phyloP scores from a whole-genome alignment of 2,113 vertebrate genomes.

The Camarhynchus parvulus region DNA sequence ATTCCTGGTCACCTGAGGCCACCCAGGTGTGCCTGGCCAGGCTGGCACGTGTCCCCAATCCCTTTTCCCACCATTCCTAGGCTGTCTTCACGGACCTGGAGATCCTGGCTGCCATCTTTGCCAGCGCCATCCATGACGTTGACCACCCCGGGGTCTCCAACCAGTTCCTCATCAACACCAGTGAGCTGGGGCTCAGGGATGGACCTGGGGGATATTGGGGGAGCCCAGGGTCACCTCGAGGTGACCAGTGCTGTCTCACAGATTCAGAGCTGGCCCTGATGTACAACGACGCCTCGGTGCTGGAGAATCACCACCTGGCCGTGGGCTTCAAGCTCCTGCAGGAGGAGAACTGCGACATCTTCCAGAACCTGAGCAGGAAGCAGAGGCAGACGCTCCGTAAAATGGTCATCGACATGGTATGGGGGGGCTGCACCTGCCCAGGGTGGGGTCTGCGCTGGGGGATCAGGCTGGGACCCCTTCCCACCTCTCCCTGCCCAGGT shows the following conservation, averaged over 20 bases:
- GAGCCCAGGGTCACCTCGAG: accelerated
- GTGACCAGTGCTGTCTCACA: conserved; percentile 4
- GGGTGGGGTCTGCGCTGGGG: background rate
- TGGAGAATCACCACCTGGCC: conserved; percentile 93
- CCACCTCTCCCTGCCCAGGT: conserved; percentile 72
- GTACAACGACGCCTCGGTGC: conserved; percentile 90
- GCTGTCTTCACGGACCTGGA: conserved; percentile 92
- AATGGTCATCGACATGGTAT: conserved; percentile 92
- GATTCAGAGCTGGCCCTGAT: conserved; percentile 92
- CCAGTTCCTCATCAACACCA: conserved; percentile 95
- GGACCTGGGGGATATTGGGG: accelerated
- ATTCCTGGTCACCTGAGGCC: background rate
- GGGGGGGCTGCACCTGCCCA: background rate
- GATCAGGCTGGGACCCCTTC: background rate
- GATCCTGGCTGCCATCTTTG: conserved; percentile 90
- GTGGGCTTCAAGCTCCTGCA: conserved; percentile 93
- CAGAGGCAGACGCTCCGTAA: conserved; percentile 87
- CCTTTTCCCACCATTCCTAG: conserved; percentile 20
- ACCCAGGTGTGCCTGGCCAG: accelerated
- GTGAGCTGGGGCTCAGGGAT: conserved; percentile 72
- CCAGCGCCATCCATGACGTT: conserved; percentile 91
- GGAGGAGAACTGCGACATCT: conserved; percentile 91
- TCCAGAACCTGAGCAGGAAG: conserved; percentile 88
- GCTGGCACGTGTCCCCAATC: accelerated
- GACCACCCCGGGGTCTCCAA: conserved; percentile 93